phyloP scores from a whole-genome alignment of 2,113 vertebrate genomes.

The Sebastes schlegelii region DNA sequence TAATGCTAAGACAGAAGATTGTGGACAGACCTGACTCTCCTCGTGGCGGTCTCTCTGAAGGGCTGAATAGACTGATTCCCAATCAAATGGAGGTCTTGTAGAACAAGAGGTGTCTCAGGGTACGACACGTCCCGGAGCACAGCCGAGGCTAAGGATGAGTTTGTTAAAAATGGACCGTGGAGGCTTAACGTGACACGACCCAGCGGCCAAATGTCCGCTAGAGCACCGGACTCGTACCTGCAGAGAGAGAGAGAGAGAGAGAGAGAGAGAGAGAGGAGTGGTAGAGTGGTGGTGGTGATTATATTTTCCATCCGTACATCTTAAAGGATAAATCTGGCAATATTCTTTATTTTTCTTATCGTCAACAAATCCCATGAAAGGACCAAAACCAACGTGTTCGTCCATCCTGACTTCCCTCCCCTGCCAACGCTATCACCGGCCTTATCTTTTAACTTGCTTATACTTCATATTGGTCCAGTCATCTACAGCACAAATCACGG shows the following conservation, averaged over 20 bases:
- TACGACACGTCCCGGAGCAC: conserved; percentile 59
- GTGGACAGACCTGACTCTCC: conserved; percentile 55
- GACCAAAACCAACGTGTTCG: no score
- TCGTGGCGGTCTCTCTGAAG: not conserved
- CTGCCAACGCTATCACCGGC: not conserved
- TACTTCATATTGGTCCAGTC: not conserved
- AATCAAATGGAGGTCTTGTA: conserved; percentile 56
- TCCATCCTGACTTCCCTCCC: no score
- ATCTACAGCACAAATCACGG: not conserved
- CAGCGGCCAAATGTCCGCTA: conserved; percentile 62
- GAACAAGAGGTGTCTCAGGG: conserved; percentile 51
- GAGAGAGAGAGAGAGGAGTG: not conserved
- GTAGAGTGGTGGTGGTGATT: not conserved
- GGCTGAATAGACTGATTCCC: conserved; percentile 28
- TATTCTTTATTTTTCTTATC: no score
- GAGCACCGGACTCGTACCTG: conserved; percentile 64
- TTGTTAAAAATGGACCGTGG: conserved; percentile 24
- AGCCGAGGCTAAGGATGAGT: conserved; percentile 2
- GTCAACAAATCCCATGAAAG: no score
- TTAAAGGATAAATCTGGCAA: no score
- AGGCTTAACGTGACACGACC: conserved; percentile 60
- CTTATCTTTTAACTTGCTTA: not conserved
- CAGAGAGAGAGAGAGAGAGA: not conserved
- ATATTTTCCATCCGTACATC: no score
- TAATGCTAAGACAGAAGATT: not conserved